phyloP scores from a whole-genome alignment of 37 sponge, comb jelly and placozoan genomes.

The Chondrilla cf. caribensis region DNA sequence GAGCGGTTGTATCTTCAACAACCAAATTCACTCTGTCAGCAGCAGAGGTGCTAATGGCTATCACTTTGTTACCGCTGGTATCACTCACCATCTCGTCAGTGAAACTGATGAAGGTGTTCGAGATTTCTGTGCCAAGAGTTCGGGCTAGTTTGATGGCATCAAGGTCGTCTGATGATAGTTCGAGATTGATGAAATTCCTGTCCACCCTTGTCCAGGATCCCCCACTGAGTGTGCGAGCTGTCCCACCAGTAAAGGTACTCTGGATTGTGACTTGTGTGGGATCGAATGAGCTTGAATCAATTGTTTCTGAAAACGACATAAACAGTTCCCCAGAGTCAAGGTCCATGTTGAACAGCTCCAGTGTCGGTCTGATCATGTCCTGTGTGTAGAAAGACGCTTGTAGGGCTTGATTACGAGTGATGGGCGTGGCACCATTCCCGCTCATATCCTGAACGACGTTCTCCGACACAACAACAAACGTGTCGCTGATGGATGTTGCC shows the following conservation, averaged over 20 bases:
- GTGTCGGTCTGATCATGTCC: constrained; percentile 51
- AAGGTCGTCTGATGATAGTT: constrained; percentile 54
- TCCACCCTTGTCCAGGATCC: constrained; percentile 31
- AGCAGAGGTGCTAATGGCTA: constrained; percentile 30
- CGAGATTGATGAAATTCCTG: constrained; percentile 29
- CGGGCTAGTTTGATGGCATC: constrained; percentile 53
- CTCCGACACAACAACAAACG: constrained; percentile 38
- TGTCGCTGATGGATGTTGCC: constrained; percentile 49
- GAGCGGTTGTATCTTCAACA: constrained; percentile 40
- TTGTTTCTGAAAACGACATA: constrained; percentile 76
- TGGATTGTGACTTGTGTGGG: constrained; percentile 68
- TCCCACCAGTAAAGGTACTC: constrained; percentile 15
- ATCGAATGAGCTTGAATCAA: constrained; percentile 43
- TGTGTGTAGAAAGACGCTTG: constrained; percentile 43
- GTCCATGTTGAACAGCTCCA: constrained; percentile 44
- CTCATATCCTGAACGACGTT: constrained; percentile 58
- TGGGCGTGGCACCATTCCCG: constrained; percentile 22
- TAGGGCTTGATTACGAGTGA: constrained; percentile 39
- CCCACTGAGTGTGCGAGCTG: constrained; percentile 54
- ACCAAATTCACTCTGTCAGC: constrained; percentile 26
- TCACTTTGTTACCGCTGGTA: constrained; percentile 50
- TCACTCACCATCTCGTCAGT: constrained; percentile 52
- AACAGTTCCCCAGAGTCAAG: constrained; percentile 52
- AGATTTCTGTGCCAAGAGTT: constrained; percentile 42
- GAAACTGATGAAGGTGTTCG: constrained; percentile 66